These are phyloP conservation scores for Selene dorsalis DNA, from an alignment of 2,797 vertebrate species.

Conservation along the genomic window DNA sequence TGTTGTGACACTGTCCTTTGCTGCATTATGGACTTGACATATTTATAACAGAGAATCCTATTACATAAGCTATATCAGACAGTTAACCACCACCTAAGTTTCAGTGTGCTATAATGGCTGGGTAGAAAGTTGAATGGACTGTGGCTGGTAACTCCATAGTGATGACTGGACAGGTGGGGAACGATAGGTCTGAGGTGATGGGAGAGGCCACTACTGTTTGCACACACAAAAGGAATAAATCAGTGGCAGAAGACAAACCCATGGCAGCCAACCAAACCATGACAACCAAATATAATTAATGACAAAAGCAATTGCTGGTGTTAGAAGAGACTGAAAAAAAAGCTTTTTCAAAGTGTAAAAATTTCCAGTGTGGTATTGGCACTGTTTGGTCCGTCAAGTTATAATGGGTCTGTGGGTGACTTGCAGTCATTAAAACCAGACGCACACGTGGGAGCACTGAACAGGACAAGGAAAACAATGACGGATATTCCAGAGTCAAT, in stretches of 20 bases:
- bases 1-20: neutral
- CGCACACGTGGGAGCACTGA: conserved; percentile 47
- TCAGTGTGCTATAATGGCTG: too few species aligned
- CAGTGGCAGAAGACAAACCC: conserved; percentile 23
- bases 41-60: too few species aligned
- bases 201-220: neutral
- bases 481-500: conserved; percentile 70
- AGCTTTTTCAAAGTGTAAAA: conserved; percentile 56
- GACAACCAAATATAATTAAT: conserved; percentile 62
- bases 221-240: conserved; percentile 30
- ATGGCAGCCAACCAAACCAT: conserved; percentile 46
- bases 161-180: conserved; percentile 19
- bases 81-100: neutral
- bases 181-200: neutral
- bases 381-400: conserved; percentile 49
- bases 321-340: conserved; percentile 8
- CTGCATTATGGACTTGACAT: neutral
- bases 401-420: conserved; percentile 59
- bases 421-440: conserved; percentile 72
- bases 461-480: conserved; percentile 62
- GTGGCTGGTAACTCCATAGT: neutral
- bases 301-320: conserved; percentile 61
- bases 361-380: conserved; percentile 68
- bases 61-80: neutral
- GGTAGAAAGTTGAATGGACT: neutral